Evolutionary conservation across 2,888 invertebrate species (phyloP), one percentile per base, ranked within the genome.

Genomic region (Troides helena): DNA sequence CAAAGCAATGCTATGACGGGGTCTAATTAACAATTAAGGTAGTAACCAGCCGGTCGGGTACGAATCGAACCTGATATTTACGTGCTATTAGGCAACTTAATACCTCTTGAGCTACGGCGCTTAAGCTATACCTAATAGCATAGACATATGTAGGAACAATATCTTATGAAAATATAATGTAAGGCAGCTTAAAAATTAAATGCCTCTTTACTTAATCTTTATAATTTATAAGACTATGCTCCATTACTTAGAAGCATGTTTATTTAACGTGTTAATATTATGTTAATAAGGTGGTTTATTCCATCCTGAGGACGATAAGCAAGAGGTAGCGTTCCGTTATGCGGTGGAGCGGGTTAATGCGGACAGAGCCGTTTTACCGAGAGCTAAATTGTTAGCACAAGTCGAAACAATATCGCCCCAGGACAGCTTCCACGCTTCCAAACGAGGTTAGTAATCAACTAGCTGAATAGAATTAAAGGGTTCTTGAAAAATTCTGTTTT

Each of bases 391-490:
- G 67, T 95, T 96, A 72, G 97, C 97, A 46, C 97, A 98, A 93
- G 96, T 98, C 72, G 98, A 98, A 88, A 95, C 96, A 78, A 96
- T 98, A 82, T 96, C 96, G 64, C 96, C 97, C 0, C 97, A 97
- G 81, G 98, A 98, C 87, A 98, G 98, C 86, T 98, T 98, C 84
- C 97, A 97, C 85, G 98, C 98, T 65, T 97, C 98, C 23, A 98
- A 98, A 92, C 94, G 97, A 95, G 98, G 98, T 98, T 88, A 90
- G 89, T 58, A 23, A 58, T 58, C 23, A 58, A 23, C 23, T 23
- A 12, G 23, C n/a, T 58, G 3, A 58, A 58, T 14, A 23, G 6
- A 14, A 58, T 58, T 21, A 21, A 58, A 58, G 12, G 7, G 53
- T 86, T 65, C 63, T 65, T 46, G 66, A 65, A 30, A 67, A 64